Evolutionary conservation across 2,797 vertebrate species (phyloP).

Genomic region (Artibeus jamaicensis): DNA sequence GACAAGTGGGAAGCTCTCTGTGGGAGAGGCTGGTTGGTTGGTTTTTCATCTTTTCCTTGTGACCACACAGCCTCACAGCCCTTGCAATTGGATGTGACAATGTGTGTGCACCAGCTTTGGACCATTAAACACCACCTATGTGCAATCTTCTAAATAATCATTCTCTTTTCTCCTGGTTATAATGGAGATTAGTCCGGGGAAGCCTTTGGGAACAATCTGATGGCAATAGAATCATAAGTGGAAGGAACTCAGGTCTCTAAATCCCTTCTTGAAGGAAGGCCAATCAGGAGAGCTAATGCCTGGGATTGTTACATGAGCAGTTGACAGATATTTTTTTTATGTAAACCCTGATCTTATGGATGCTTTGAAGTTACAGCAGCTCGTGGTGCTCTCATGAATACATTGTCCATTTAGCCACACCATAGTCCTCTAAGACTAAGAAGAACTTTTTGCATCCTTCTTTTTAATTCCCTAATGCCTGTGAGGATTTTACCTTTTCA

Average conservation of each 20-base stretch:
- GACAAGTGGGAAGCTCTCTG: background rate
- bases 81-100: background rate
- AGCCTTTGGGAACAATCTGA: background rate
- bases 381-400: background rate
- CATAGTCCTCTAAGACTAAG: background rate
- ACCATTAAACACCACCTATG: background rate
- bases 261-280: background rate
- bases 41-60: background rate
- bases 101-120: background rate
- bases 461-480: background rate
- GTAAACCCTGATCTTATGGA: background rate
- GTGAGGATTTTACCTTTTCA: background rate
- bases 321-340: background rate
- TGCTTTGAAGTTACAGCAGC: background rate
- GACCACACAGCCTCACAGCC: background rate
- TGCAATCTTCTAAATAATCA: background rate
- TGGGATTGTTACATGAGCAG: background rate
- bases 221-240: background rate
- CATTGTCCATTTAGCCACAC: background rate
- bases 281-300: background rate
- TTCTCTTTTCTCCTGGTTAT: background rate
- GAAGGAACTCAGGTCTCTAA: background rate
- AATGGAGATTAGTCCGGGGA: background rate
- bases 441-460: background rate
- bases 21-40: background rate